A percentile compares a stretch with the other conserved stretches of the same genome.
Conservation (phyloP, 2,797 vertebrate genomes). For the Denticeps clupeoides region DNA sequence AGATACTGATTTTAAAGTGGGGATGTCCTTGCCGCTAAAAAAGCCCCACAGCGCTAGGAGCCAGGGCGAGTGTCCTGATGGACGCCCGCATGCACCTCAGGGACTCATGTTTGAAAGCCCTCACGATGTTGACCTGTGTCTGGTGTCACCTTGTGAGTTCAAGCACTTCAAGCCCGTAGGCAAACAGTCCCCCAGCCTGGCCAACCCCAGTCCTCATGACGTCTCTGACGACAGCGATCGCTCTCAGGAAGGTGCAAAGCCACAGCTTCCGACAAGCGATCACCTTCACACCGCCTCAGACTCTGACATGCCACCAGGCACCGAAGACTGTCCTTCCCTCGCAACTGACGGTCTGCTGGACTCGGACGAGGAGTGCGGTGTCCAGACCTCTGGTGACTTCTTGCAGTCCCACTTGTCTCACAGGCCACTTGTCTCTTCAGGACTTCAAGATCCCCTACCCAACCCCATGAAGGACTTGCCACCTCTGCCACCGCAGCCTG, state of each 20-base stretch:
- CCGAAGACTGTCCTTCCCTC: slow-evolving; percentile 72
- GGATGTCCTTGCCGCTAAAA: slow-evolving; percentile 66
- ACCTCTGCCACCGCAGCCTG: slow-evolving; percentile 69
- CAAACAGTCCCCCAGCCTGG: slow-evolving; percentile 37
- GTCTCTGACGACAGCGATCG: slow-evolving; percentile 64
- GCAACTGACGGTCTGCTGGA: slow-evolving; percentile 71
- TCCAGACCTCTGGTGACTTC: slow-evolving; percentile 38
- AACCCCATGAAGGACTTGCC: slow-evolving; percentile 68
- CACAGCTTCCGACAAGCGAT: slow-evolving; percentile 57
- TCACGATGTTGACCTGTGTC: slow-evolving; percentile 85
- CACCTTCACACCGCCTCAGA: slow-evolving; percentile 66
- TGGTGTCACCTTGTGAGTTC: slow-evolving; percentile 92
- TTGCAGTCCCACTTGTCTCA: slow-evolving; percentile 25
- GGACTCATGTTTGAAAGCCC: slow-evolving; percentile 57
- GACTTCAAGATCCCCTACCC: slow-evolving; percentile 64
- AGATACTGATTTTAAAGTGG: slow-evolving; percentile 48
- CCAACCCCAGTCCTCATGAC: slow-evolving; percentile 50
- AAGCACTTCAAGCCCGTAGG: slow-evolving; percentile 71
- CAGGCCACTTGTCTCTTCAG: slow-evolving; percentile 28
- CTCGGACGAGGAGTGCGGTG: slow-evolving; percentile 68
- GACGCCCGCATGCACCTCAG: slow-evolving; percentile 40
- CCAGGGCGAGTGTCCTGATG: slow-evolving; percentile 45
- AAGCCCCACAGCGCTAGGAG: slow-evolving; percentile 54
- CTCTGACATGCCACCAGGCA: slow-evolving; percentile 61
- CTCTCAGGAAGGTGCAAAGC: slow-evolving; percentile 58